Base-by-base conservation (phyloP, 1,140 invertebrate species). In the Bemisia tabaci region DNA sequence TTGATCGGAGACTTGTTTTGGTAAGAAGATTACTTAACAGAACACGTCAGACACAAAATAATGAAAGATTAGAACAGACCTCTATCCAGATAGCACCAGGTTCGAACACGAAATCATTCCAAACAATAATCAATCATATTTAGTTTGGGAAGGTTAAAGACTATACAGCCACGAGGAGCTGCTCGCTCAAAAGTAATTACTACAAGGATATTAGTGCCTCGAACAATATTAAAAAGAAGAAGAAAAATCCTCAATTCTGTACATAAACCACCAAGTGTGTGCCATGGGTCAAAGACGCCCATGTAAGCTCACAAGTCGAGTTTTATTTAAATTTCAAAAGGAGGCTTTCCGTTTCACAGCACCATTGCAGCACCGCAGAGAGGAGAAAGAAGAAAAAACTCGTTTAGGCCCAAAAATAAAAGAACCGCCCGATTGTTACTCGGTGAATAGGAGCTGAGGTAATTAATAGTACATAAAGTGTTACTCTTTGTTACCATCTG, bases 311-410 rank as follows among this genome's bases (percentile, higher is more conserved):
- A 48, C 5, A 48, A 48, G 33, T 17, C 33, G 33, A 48, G 33
- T 48, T 48, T 48, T 48, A 48, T 48, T 48, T 48, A 48, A 48
- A 48, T 48, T 48, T 48, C 33, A 48, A 48, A 48, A 48, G 33
- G 33, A 48, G 33, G 17, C 5, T 17, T 48, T n/a, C n/a, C 33
- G 33, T 5, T 48, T 48, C 33, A 48, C 33, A 48, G 33, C 33
- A 17, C 17, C 33, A 48, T 48, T 48, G 33, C 33, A 17, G 17
- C 33, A 48, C 33, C 33, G 17, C 33, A 48, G 33, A 48, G 17
- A 48, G 33, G 17, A 48, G 17, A 48, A 48, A 17, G 17, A 48
- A 48, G 17, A 48, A 48, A 48, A 48, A 48, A 48, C 33, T 48
- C 33, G 33, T 48, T 48, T 48, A 48, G 33, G 33, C 33, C 33